Evolutionary conservation across 2,888 invertebrate genomes (phyloP).

Genomic region (Mamestra brassicae): DNA sequence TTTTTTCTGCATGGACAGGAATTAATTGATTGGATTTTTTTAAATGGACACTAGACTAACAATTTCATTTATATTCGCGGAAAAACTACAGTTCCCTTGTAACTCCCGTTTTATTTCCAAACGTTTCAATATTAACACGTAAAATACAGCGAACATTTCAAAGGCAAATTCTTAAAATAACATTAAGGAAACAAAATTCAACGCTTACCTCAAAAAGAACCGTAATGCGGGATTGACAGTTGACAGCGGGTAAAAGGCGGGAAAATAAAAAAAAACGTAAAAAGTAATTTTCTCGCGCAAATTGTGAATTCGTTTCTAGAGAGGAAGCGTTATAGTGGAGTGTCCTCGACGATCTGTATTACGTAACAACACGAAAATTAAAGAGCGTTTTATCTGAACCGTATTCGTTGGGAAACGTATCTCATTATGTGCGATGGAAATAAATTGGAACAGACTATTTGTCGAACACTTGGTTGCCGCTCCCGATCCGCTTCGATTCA

Average conservation of each 20-base stretch:
- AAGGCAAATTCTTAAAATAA: constrained; percentile 26
- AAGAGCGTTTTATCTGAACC: constrained; percentile 81
- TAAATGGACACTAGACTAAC: neutral
- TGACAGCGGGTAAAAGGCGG: constrained; percentile 51
- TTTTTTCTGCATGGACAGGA: neutral
- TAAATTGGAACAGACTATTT: constrained; percentile 88
- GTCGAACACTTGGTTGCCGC: constrained; percentile 86
- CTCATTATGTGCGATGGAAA: constrained; percentile 86
- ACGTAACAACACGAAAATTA: constrained; percentile 81
- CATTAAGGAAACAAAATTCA: constrained; percentile 35
- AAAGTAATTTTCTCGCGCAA: constrained; percentile 58
- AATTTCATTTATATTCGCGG: neutral
- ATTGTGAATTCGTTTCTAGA: constrained; percentile 63
- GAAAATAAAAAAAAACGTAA: constrained; percentile 45
- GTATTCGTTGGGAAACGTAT: constrained; percentile 83
- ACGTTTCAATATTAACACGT: neutral
- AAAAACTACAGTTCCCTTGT: neutral
- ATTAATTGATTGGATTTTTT: neutral
- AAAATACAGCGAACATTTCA: constrained; percentile 24
- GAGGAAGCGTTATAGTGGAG: constrained; percentile 66
- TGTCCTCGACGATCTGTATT: constrained; percentile 70
- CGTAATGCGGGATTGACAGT: constrained; percentile 57
- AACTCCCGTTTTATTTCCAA: neutral
- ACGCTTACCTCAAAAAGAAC: constrained; percentile 33
- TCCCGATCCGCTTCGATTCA: constrained; percentile 84